These are phyloP conservation scores for Perithous albicinctus DNA, from an alignment of 2,888 invertebrate species.

Conservation along the genomic window DNA sequence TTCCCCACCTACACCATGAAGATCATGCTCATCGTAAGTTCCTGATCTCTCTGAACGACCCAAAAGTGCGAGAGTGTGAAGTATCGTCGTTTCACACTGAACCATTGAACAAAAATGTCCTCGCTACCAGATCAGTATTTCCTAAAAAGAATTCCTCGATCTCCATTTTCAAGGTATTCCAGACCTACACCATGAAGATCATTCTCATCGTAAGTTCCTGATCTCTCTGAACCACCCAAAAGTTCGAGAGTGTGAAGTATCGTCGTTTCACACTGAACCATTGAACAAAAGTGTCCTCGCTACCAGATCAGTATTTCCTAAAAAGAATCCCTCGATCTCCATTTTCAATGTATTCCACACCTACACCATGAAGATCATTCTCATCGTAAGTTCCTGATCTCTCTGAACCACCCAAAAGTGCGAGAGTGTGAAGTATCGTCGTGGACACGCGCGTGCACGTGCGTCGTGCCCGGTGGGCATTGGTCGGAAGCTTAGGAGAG, in stretches of 20 bases:
- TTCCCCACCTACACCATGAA: too few species aligned
- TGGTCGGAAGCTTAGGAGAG: constrained; percentile 36
- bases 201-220: neutral
- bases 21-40: too few species aligned
- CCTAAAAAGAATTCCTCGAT: neutral
- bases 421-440: constrained; percentile 5
- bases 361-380: neutral
- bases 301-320: too few species aligned
- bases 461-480: constrained; percentile 48
- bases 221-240: neutral
- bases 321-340: neutral
- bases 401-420: constrained; percentile 1
- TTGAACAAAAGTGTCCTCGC: too few species aligned
- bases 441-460: constrained; percentile 40
- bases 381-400: neutral
- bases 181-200: neutral
- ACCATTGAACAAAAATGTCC: too few species aligned
- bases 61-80: too few species aligned
- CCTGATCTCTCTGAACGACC: too few species aligned
- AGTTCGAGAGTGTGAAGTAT: constrained; percentile 6
- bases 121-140: too few species aligned
- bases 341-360: neutral
- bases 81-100: too few species aligned
- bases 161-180: neutral
- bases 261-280: too few species aligned